Conservation (phyloP, 2,888 invertebrate species). For the Acanthacorydalis orientalis region DNA sequence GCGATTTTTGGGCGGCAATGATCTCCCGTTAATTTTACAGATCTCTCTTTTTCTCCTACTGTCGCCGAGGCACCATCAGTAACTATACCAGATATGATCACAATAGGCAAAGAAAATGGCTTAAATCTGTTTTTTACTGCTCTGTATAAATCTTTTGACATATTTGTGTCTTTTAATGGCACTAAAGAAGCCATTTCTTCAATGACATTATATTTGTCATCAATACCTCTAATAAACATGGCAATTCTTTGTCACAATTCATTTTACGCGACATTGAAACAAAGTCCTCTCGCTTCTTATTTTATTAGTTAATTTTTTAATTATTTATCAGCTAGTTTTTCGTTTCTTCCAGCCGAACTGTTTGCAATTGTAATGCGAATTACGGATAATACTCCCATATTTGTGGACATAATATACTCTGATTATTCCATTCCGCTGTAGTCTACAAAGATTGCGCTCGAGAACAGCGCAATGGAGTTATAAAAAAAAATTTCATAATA, state of each 20-base stretch:
- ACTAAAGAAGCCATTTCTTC: constrained; percentile 9
- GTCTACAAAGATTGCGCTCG: too few relatives aligned
- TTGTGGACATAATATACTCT: too few relatives aligned
- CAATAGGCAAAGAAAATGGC: constrained; percentile 1
- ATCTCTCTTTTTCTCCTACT: constrained; percentile 1
- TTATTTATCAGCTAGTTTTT: not conserved
- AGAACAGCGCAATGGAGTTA: too few relatives aligned
- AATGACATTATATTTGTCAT: constrained; percentile 8
- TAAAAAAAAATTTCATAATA: too few relatives aligned
- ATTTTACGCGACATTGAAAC: not conserved
- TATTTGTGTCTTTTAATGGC: not conserved
- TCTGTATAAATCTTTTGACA: not conserved
- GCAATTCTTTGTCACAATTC: not conserved
- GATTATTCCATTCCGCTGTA: too few relatives aligned
- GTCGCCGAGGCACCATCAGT: constrained; percentile 6
- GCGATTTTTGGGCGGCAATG: not conserved
- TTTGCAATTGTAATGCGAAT: too few relatives aligned
- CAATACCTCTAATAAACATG: constrained; percentile 7
- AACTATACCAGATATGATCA: not conserved
- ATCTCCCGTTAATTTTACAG: not conserved
- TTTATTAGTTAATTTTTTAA: not conserved
- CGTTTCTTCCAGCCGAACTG: too few relatives aligned
- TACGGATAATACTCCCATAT: too few relatives aligned
- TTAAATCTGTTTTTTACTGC: not conserved
- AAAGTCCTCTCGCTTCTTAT: not conserved